Evolutionary conservation across 1,140 invertebrate genomes (phyloP).

Genomic region (Amphibalanus amphitrite): DNA sequence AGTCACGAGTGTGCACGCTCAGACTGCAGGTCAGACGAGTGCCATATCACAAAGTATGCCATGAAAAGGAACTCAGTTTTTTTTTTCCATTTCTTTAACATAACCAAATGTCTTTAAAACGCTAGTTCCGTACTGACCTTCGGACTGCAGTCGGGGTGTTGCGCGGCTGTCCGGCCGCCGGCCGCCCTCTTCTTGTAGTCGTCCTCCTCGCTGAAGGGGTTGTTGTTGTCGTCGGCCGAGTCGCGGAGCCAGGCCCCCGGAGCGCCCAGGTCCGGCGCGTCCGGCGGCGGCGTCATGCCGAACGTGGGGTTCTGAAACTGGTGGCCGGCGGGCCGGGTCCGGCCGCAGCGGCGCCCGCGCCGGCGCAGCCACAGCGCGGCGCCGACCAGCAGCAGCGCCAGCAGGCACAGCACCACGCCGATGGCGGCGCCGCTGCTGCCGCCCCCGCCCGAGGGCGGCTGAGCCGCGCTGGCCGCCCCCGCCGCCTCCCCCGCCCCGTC

Average conservation of each 20-base stretch:
- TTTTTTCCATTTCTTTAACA: too few relatives aligned
- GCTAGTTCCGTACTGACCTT: too few relatives aligned
- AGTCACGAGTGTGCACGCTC: too few relatives aligned
- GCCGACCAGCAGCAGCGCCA: not conserved
- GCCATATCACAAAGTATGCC: too few relatives aligned
- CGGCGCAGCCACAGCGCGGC: not conserved
- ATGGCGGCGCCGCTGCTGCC: not conserved
- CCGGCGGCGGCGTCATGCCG: not conserved
- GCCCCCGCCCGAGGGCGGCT: not conserved
- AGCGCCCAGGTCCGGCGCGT: not conserved
- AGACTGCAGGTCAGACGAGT: too few relatives aligned
- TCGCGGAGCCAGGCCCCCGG: not conserved
- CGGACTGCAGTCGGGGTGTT: not conserved
- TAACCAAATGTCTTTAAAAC: too few relatives aligned
- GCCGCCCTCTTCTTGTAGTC: not conserved
- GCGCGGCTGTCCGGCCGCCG: too few relatives aligned
- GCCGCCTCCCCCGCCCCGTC: too few relatives aligned
- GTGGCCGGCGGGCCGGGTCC: not conserved
- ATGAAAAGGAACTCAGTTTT: too few relatives aligned
- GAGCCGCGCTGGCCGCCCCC: not conserved
- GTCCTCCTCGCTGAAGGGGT: not conserved
- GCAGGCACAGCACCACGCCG: not conserved
- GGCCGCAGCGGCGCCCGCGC: not conserved
- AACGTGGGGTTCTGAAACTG: slow-evolving; percentile 3
- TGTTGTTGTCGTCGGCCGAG: not conserved